Conservation (phyloP, 2,113 vertebrate species). For the Puntigrus tetrazona region DNA sequence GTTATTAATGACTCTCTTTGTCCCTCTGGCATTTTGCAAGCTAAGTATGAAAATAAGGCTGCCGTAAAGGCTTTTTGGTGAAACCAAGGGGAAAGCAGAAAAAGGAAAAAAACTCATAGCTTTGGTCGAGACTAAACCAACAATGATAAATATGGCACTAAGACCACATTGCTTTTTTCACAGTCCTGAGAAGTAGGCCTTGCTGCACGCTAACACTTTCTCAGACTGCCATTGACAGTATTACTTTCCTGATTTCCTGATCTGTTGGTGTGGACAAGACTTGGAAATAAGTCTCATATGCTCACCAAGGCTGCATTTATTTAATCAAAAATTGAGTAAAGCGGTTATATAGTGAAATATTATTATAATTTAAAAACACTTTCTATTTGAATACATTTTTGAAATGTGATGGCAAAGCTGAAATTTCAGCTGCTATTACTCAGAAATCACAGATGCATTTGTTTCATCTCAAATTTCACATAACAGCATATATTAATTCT, state of each 20-base stretch:
- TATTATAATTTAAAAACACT: not conserved
- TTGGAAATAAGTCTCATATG: no score
- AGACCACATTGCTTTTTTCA: slow-evolving; percentile 43
- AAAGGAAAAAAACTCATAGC: not conserved
- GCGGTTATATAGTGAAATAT: not conserved
- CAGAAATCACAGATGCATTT: not conserved
- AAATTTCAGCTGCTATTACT: not conserved
- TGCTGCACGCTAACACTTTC: slow-evolving; percentile 18
- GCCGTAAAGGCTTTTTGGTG: slow-evolving; percentile 54
- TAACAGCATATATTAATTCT: not conserved
- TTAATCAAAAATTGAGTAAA: not conserved
- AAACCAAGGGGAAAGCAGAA: slow-evolving; percentile 41
- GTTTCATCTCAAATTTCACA: not conserved
- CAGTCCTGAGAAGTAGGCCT: slow-evolving; percentile 42
- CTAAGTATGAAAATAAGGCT: slow-evolving; percentile 57
- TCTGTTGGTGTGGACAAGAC: not conserved
- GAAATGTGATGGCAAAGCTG: not conserved
- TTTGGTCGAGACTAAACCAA: slow-evolving; percentile 31
- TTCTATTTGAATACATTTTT: not conserved
- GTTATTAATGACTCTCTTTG: slow-evolving; percentile 69
- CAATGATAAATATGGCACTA: slow-evolving; percentile 38
- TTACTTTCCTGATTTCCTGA: not conserved
- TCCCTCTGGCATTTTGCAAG: slow-evolving; percentile 55
- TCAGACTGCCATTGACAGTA: not conserved
- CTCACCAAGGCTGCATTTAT: not conserved